Percentiles rank a stretch among this genome's conserved stretches.
Conservation (phyloP, 2,888 invertebrate genomes). For the Brachypalpus laphriformis region DNA sequence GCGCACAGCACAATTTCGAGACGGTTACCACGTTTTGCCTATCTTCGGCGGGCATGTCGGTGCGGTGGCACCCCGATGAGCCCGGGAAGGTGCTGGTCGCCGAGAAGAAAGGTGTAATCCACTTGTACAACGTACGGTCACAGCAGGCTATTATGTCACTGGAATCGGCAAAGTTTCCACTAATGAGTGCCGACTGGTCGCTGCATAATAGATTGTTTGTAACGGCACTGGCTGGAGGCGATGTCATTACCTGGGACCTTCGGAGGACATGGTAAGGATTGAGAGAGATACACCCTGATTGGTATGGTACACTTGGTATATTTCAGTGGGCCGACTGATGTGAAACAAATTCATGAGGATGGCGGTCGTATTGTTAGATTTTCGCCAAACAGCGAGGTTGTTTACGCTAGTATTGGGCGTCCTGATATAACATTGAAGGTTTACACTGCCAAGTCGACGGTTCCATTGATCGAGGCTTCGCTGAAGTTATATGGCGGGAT, state of each 20-base stretch:
- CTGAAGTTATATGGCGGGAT: slow-evolving; percentile 85
- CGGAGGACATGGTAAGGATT: slow-evolving; percentile 85
- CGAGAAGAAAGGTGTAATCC: slow-evolving; percentile 89
- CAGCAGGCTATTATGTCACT: slow-evolving; percentile 87
- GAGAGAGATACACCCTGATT: no score
- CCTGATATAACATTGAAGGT: slow-evolving; percentile 88
- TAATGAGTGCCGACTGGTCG: slow-evolving; percentile 89
- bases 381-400: slow-evolving; percentile 85
- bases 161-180: slow-evolving; percentile 85
- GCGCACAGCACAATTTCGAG: slow-evolving; percentile 83
- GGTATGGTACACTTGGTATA: not conserved
- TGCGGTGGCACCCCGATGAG: slow-evolving; percentile 88
- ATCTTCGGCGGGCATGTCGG: slow-evolving; percentile 87
- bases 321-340: slow-evolving; percentile 85
- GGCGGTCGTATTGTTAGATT: slow-evolving; percentile 86
- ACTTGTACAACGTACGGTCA: slow-evolving; percentile 88
- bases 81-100: slow-evolving; percentile 88
- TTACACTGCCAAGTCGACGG: slow-evolving; percentile 84
- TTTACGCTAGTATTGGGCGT: slow-evolving; percentile 87
- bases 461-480: slow-evolving; percentile 84
- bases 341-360: slow-evolving; percentile 86
- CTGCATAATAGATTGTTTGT: slow-evolving; percentile 85
- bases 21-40: slow-evolving; percentile 86
- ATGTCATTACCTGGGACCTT: slow-evolving; percentile 88
- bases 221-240: slow-evolving; percentile 87